These are phyloP conservation scores for Bos javanicus DNA, from an alignment of 2,113 vertebrate species.

Conservation along the genomic window DNA sequence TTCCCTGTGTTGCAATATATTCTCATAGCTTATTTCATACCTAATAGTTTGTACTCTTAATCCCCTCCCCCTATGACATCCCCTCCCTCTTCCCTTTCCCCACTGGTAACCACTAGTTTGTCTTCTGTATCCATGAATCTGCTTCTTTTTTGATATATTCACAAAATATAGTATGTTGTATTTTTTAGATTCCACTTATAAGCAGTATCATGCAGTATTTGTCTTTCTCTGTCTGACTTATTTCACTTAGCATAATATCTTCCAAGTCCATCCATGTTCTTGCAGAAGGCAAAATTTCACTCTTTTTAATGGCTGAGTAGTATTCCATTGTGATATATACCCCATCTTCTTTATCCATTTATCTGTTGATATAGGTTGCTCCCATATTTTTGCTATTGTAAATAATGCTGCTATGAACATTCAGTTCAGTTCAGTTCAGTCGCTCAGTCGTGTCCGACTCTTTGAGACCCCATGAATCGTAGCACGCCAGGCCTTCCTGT, in stretches of 20 bases:
- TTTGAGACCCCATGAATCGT: too few species aligned
- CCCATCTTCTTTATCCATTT: background rate
- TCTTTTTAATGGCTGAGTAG: background rate
- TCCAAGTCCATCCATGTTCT: background rate
- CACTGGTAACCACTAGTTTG: background rate
- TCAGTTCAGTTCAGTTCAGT: too few species aligned
- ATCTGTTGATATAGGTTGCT: background rate
- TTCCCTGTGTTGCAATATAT: background rate
- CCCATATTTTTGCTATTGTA: background rate
- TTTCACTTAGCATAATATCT: background rate
- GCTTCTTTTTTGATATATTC: background rate
- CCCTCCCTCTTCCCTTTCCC: background rate
- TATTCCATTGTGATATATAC: fast-evolving
- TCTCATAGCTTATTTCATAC: background rate
- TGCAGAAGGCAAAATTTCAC: background rate
- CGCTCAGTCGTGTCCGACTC: too few species aligned
- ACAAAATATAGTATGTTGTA: background rate
- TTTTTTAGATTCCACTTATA: background rate
- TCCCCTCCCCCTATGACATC: background rate
- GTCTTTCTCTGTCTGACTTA: background rate
- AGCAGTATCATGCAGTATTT: background rate
- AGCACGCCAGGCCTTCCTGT: too few species aligned
- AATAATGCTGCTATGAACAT: background rate
- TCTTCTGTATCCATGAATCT: background rate
- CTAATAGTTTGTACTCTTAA: background rate